phyloP scores from a whole-genome alignment of 2,797 vertebrate genomes.

The Argyrosomus regius region DNA sequence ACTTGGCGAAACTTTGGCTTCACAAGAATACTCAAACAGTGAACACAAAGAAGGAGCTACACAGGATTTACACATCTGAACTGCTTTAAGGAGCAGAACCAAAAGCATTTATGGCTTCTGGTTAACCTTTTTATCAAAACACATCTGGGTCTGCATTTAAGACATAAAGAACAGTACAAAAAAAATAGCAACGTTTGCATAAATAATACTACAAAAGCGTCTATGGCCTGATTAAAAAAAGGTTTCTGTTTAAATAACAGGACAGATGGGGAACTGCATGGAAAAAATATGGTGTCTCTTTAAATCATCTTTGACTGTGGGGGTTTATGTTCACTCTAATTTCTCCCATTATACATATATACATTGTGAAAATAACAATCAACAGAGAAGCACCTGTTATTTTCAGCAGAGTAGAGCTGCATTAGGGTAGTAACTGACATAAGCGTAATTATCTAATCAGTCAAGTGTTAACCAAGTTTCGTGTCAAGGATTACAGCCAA shows the following conservation, averaged over 20 bases:
- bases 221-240: constrained; percentile 57
- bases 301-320: constrained; percentile 23
- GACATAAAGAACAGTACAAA: constrained; percentile 68
- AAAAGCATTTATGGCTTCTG: constrained; percentile 49
- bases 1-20: constrained; percentile 74
- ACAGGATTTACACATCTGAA: constrained; percentile 63
- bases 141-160: constrained; percentile 75
- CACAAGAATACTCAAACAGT: constrained; percentile 53
- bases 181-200: constrained; percentile 56
- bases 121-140: constrained; percentile 57
- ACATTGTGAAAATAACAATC: constrained; percentile 58
- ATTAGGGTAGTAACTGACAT: constrained; percentile 53
- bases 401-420: constrained; percentile 63
- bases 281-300: constrained; percentile 35
- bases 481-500: constrained; percentile 66
- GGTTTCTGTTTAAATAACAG: constrained; percentile 51
- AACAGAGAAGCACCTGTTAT: constrained; percentile 72
- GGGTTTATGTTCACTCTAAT: constrained; percentile 30
- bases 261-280: constrained; percentile 25
- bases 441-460: constrained; percentile 62
- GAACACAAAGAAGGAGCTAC: constrained; percentile 65
- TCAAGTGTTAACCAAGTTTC: constrained; percentile 78
- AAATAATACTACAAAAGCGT: constrained; percentile 75
- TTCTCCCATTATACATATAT: constrained; percentile 30
- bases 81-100: constrained; percentile 52